phyloP scores from a whole-genome alignment of 1,140 invertebrate species.

The Drosophila takahashii region DNA sequence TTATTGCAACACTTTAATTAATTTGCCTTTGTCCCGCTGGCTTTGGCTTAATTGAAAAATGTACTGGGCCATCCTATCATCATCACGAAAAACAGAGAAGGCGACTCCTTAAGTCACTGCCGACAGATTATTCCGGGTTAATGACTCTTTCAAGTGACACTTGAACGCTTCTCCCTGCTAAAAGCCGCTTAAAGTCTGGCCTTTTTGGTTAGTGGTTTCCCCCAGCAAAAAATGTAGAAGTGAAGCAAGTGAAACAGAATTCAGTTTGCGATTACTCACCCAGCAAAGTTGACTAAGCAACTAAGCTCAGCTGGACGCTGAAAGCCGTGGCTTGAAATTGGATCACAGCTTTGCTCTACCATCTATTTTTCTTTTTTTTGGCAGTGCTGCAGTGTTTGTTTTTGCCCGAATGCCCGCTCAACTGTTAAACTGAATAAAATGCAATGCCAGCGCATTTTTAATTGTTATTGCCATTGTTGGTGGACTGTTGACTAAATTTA shows the following conservation, averaged over 20 bases:
- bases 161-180: slow-evolving; percentile 45
- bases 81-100: background rate
- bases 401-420: slow-evolving; percentile 49
- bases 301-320: slow-evolving; percentile 34
- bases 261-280: slow-evolving; percentile 72
- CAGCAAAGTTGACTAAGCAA: slow-evolving; percentile 67
- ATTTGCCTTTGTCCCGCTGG: slow-evolving; percentile 27
- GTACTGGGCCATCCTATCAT: background rate
- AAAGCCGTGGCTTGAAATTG: slow-evolving; percentile 38
- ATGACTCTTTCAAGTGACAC: slow-evolving; percentile 54
- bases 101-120: slow-evolving; percentile 39
- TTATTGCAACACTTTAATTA: slow-evolving; percentile 40
- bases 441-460: slow-evolving; percentile 62
- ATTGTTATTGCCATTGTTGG: slow-evolving; percentile 54
- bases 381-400: slow-evolving; percentile 18
- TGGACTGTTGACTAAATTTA: slow-evolving; percentile 39
- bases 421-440: slow-evolving; percentile 68
- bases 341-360: slow-evolving; percentile 33
- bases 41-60: slow-evolving; percentile 39
- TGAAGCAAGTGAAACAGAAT: slow-evolving; percentile 30
- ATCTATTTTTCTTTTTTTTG: slow-evolving; percentile 6
- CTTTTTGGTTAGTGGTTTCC: slow-evolving; percentile 41
- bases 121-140: slow-evolving; percentile 53
- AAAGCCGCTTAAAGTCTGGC: slow-evolving; percentile 53
- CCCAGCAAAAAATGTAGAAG: slow-evolving; percentile 15